phyloP scores from a whole-genome alignment of 2,888 invertebrate genomes.

The Meganola albula region DNA sequence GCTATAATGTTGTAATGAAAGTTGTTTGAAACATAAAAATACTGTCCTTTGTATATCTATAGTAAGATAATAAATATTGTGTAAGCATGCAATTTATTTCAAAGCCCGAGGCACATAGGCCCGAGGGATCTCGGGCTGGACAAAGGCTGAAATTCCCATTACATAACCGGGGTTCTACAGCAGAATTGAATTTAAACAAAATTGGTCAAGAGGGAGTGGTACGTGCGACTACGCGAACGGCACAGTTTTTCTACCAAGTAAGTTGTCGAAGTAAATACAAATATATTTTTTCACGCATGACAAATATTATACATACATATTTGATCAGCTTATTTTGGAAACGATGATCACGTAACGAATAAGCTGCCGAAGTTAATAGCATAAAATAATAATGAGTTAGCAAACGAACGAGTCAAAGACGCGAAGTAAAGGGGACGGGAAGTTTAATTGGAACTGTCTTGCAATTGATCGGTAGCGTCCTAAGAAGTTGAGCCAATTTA shows the following conservation, averaged over 20 bases:
- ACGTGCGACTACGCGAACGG: not conserved
- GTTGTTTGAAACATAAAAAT: too few relatives aligned
- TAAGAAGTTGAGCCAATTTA: conserved; percentile 58
- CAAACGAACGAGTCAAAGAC: conserved; percentile 20
- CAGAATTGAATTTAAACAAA: conserved; percentile 33
- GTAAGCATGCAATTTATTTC: conserved; percentile 43
- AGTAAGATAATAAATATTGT: too few relatives aligned
- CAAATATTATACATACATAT: too few relatives aligned
- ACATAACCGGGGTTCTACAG: conserved; percentile 35
- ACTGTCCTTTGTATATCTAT: too few relatives aligned
- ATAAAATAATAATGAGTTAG: conserved; percentile 15
- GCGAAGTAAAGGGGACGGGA: conserved; percentile 38
- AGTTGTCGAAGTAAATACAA: too few relatives aligned
- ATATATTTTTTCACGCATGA: too few relatives aligned
- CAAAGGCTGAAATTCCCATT: conserved; percentile 46
- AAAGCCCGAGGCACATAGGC: conserved; percentile 31
- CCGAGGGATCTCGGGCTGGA: conserved; percentile 34
- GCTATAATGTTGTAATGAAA: too few relatives aligned
- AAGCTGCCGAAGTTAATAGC: not conserved
- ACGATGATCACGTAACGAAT: too few relatives aligned
- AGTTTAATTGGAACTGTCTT: conserved; percentile 73
- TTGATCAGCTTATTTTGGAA: too few relatives aligned
- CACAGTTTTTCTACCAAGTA: conserved; percentile 1
- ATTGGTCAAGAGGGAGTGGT: conserved; percentile 1
- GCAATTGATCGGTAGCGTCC: conserved; percentile 57